phyloP scores from a whole-genome alignment of 2,888 invertebrate genomes.

The Pecten maximus region DNA sequence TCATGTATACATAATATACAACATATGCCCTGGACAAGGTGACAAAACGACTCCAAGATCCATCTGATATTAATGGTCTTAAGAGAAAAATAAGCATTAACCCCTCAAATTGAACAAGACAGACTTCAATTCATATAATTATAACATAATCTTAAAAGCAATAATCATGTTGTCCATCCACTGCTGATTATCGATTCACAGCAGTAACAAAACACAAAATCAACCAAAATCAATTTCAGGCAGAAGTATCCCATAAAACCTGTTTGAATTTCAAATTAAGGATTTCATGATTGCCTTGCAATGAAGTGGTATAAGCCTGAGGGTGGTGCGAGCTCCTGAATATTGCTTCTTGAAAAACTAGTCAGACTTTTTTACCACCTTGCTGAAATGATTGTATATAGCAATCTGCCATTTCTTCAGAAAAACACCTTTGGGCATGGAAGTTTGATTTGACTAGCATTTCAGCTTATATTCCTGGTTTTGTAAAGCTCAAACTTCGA shows the following conservation, averaged over 20 bases:
- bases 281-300: background rate
- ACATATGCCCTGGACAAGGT: too few relatives aligned
- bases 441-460: background rate
- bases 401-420: background rate
- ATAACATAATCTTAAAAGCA: too few relatives aligned
- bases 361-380: background rate
- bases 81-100: too few relatives aligned
- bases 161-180: background rate
- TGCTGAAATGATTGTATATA: background rate
- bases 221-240: background rate
- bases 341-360: background rate
- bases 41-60: too few relatives aligned
- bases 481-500: too few relatives aligned
- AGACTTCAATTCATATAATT: too few relatives aligned
- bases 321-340: background rate
- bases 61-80: too few relatives aligned
- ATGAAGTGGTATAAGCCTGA: background rate
- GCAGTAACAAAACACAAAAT: background rate
- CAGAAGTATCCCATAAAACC: background rate
- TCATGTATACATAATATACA: too few relatives aligned
- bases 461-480: too few relatives aligned
- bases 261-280: conserved; percentile 21
- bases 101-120: too few relatives aligned
- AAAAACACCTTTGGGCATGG: background rate
- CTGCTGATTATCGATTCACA: background rate